These are phyloP conservation scores for Periphyllus acericola DNA, from an alignment of 2,888 invertebrate species.

Conservation along the genomic window DNA sequence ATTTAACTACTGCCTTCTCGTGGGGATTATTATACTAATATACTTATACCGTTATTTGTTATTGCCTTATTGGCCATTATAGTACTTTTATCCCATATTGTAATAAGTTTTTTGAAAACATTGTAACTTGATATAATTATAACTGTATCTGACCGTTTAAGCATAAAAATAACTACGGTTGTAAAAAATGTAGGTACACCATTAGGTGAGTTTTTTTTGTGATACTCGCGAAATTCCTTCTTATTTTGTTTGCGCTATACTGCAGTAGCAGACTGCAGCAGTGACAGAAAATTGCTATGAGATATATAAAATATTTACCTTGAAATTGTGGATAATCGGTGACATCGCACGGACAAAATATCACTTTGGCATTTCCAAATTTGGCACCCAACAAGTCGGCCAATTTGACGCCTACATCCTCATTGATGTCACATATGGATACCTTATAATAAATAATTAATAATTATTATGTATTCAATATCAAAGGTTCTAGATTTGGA, in stretches of 20 bases:
- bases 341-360: slow-evolving; percentile 81
- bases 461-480: no score
- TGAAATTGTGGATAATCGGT: slow-evolving; percentile 83
- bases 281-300: not conserved
- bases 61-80: no score
- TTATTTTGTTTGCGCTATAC: not conserved
- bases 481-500: not conserved
- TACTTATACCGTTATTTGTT: no score
- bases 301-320: slow-evolving; percentile 69
- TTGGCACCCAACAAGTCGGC: slow-evolving; percentile 74
- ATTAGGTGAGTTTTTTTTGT: not conserved
- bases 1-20: no score
- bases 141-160: no score
- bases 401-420: slow-evolving; percentile 74
- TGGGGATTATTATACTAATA: no score
- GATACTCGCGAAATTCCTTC: not conserved
- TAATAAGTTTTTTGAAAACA: no score
- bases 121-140: no score
- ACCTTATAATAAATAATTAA: slow-evolving; percentile 69
- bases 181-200: no score
- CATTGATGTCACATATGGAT: slow-evolving; percentile 79
- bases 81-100: no score
- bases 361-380: slow-evolving; percentile 76
- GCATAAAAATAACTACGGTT: no score
- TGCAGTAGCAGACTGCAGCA: not conserved